Evolutionary conservation across 2,888 invertebrate species (phyloP), one percentile per base, ranked within the genome.

Genomic region (Heliconius erato): DNA sequence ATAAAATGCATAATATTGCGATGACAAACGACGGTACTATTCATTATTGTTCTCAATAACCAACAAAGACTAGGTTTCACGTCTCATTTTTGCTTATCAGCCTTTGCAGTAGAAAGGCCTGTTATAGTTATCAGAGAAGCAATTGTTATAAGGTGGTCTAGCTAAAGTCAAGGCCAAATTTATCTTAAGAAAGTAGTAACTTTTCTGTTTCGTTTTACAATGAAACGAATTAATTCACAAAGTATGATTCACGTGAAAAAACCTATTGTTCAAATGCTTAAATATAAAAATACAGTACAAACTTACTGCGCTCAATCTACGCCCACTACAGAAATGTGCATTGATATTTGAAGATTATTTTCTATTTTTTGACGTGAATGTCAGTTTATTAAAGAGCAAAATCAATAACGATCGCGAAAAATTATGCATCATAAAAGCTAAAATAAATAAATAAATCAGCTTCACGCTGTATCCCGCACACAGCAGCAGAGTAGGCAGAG

Each of bases 51-150:
- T 69, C 11, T 14, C 32, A 32, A 28, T 69, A 32, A 35, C 19
- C 26, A 35, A 71, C 40, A 71, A 71, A 40, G 71, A 16, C 14
- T 40, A 26, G n/a, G 71, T n/a, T 44, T 71, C 12, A 71, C 71
- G 35, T 74, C 6, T 32, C 0, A 0, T 54, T 54, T 54, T 74
- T 19, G 35, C 90, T 92, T 92, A 93, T 93, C 92, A 89, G 89
- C 88, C 88, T 89, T 91, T 91, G 88, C 85, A 82, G 85, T 83
- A 89, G 91, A 93, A 93, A 92, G 92, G 79, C 59, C 68, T 68
- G 16, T 72, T 92, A 89, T 88, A 90, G 88, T 89, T 91, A 89
- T 91, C 90, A 90, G 88, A 89, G 86, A 84, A 85, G 82, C 86
- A 87, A 84, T 81, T 67, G 69, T 74, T 35, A 40, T 40, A 77